phyloP scores from a whole-genome alignment of 2,113 vertebrate genomes.

The Engraulis encrasicolus region DNA sequence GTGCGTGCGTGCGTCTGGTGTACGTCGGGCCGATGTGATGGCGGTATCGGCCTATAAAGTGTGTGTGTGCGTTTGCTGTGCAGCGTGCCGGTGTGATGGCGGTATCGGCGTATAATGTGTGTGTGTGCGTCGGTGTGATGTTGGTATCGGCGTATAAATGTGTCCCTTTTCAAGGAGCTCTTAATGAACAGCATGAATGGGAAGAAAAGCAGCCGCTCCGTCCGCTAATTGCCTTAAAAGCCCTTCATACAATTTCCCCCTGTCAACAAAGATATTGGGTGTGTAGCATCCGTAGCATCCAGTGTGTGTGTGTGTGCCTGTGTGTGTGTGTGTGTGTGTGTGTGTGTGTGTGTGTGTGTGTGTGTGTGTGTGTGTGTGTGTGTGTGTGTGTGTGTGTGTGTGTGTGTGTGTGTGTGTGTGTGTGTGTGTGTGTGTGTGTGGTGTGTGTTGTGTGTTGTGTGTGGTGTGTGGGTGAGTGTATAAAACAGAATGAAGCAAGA shows the following conservation, averaged over 20 bases:
- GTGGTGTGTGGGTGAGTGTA: constrained; percentile 25
- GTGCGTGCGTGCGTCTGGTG: too few relatives aligned
- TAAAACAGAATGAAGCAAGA: too few relatives aligned
- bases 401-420: constrained; percentile 33
- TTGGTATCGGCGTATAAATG: constrained; percentile 62
- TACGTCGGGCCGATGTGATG: too few relatives aligned
- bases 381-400: constrained; percentile 18
- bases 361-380: constrained; percentile 30
- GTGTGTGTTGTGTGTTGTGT: constrained; percentile 42
- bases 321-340: constrained; percentile 45
- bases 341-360: constrained; percentile 28
- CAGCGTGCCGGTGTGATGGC: constrained; percentile 29
- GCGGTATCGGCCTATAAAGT: too few relatives aligned
- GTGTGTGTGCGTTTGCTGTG: too few relatives aligned
- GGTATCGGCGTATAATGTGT: not conserved
- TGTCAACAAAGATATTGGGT: constrained; percentile 71
- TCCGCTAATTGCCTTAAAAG: constrained; percentile 81
- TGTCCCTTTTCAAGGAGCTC: constrained; percentile 73
- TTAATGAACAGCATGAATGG: constrained; percentile 77
- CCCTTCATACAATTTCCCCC: constrained; percentile 77
- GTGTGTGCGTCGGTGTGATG: constrained; percentile 67
- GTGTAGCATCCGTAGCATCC: too few relatives aligned
- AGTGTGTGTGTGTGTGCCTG: constrained; percentile 37
- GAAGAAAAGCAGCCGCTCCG: constrained; percentile 76
- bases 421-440: constrained; percentile 38